phyloP scores from a whole-genome alignment of 2,888 invertebrate genomes.

The Leucophenga maculata region DNA sequence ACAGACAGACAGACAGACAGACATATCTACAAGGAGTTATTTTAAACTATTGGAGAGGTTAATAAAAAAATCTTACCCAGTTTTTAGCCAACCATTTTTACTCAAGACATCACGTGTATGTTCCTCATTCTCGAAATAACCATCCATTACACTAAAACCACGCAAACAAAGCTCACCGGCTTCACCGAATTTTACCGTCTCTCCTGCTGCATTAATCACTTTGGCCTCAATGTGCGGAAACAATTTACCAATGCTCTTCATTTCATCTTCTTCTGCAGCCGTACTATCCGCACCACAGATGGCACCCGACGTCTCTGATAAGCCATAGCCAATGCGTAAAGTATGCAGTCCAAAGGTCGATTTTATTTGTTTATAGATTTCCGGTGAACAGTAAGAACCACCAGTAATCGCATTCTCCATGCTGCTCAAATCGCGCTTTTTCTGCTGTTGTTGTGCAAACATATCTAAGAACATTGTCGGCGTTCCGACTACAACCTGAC shows the following conservation, averaged over 20 bases:
- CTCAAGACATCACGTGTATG: constrained; percentile 79
- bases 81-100: constrained; percentile 80
- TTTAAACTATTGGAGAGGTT: no score
- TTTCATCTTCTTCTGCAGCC: constrained; percentile 70
- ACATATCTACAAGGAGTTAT: no score
- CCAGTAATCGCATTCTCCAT: constrained; percentile 77
- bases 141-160: constrained; percentile 80
- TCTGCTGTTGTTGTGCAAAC: constrained; percentile 72
- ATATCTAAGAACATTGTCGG: constrained; percentile 89
- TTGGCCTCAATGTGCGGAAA: constrained; percentile 74
- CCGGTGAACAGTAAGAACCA: constrained; percentile 80
- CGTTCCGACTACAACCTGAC: constrained; percentile 80
- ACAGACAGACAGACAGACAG: no score
- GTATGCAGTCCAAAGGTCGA: constrained; percentile 71
- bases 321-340: constrained; percentile 74
- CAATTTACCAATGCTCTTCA: constrained; percentile 74
- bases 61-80: no score
- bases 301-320: constrained; percentile 75
- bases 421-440: constrained; percentile 72
- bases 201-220: constrained; percentile 76
- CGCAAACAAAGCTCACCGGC: constrained; percentile 81
- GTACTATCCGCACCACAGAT: constrained; percentile 73
- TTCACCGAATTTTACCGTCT: constrained; percentile 77
- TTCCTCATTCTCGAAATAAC: constrained; percentile 81
- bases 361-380: constrained; percentile 73